Evolutionary conservation across 2,797 vertebrate genomes (phyloP).

Genomic region (Sebastes trivittatus): DNA sequence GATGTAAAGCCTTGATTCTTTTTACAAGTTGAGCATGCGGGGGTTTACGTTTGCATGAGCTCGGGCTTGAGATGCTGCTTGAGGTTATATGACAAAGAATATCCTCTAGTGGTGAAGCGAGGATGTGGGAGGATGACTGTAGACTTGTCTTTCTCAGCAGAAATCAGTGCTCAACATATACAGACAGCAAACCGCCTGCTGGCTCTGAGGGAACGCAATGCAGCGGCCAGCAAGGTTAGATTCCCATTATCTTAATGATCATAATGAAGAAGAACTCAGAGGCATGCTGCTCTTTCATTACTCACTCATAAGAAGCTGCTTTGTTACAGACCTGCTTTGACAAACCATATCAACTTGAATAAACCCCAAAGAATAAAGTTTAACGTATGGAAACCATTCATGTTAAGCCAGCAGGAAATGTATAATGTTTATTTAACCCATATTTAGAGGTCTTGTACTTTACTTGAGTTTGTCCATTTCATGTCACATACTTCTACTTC

Average conservation of each 20-base stretch:
- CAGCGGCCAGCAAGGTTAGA: background rate
- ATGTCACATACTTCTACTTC: background rate
- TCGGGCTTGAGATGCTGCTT: background rate
- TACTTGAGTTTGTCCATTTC: too few relatives aligned
- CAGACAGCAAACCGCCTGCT: background rate
- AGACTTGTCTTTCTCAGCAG: background rate
- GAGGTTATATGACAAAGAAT: background rate
- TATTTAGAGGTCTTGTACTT: background rate
- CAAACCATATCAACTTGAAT: background rate
- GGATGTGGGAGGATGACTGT: background rate
- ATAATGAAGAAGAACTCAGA: background rate
- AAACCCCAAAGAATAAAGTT: background rate
- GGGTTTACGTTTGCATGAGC: background rate
- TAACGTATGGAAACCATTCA: background rate
- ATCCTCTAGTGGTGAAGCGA: background rate
- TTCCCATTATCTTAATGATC: slow-evolving; percentile 3
- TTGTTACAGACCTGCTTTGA: background rate
- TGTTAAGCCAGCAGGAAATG: background rate
- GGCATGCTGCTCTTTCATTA: background rate
- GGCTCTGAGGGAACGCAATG: background rate
- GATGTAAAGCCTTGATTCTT: background rate
- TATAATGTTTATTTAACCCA: background rate
- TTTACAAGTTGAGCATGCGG: background rate
- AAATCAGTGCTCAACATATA: background rate
- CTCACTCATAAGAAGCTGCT: background rate